Base-by-base conservation (phyloP, 92 coral and sea anemone species). In the Hydrozoanthus gracilis region DNA sequence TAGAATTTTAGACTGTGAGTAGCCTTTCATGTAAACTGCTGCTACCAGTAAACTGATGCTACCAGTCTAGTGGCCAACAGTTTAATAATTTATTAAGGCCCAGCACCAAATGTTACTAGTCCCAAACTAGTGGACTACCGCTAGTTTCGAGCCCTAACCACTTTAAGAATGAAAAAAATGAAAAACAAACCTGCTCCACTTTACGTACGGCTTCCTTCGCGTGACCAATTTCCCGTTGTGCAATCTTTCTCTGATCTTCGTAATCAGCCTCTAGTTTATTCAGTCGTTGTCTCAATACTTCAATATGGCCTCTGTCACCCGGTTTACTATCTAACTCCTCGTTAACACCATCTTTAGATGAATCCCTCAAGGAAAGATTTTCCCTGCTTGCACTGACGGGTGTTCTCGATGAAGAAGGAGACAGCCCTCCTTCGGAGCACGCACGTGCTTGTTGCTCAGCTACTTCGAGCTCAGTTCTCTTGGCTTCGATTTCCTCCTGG, bases 191-290 rank as follows among this genome's bases (percentile, higher is more conserved):
- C 85, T 92, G 95, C 51, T 96, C 99, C 14, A 94, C 98, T 48
- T 88, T 90, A 7, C 95, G 90, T 47, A 96, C 99, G 0, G 93
- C 95, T 4, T 95, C 97, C 86, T 96, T 96, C 6, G 99, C 99
- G n/a, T 91, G 94, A 4, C 91, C 62, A 76, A 95, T 92, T 68
- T 96, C 99, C 58, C 86, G 87, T 78, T 96, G 98, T 8, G 95
- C 94, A 6, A 85, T 39, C 73, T 93, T 91, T 9, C 99, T 91
- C 87, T 95, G 99, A 49, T 92, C 95, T 76, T 96, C 98, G 44
- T 93, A 95, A 17, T 95, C 99, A 7, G 91, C 93, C 74, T 96
- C 99, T 74, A 96, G 86, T 69, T 93, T 91, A 66, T 92, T 93
- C 79, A 96, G 83, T 15, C 95, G 92, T 77, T 90, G 95, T 17